Conservation (phyloP, 2,797 vertebrate genomes). For the Prunella strophiata region DNA sequence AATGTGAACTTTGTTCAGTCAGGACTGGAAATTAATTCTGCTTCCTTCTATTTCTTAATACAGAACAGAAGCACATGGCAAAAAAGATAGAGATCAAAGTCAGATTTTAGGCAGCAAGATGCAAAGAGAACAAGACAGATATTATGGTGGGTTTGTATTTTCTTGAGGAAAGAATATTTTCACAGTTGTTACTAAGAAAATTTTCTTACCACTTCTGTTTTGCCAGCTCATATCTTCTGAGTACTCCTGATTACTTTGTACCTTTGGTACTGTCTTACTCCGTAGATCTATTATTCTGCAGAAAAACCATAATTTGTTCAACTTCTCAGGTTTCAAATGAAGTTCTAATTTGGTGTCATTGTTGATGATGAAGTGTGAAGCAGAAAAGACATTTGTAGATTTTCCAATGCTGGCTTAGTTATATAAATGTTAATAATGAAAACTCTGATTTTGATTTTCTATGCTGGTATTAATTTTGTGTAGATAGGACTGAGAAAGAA, state of each 20-base stretch:
- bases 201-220: not conserved
- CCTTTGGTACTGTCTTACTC: not conserved
- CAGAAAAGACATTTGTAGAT: not conserved
- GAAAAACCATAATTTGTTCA: not conserved
- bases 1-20: not conserved
- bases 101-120: not conserved
- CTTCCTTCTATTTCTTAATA: not conserved
- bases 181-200: not conserved
- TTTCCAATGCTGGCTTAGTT: not conserved
- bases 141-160: not conserved
- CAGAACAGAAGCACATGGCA: not conserved
- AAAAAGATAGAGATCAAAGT: not conserved
- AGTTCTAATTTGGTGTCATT: not conserved
- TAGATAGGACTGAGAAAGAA: not conserved
- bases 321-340: not conserved
- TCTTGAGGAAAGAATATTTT: not conserved
- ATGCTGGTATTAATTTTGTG: not conserved
- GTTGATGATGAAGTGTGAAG: not conserved
- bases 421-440: not conserved
- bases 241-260: not conserved
- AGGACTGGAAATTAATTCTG: constrained; percentile 7
- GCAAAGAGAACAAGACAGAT: not conserved
- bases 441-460: constrained; percentile 34
- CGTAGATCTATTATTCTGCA: not conserved
- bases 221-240: not conserved